Evolutionary conservation across 1,140 invertebrate genomes (phyloP).

Genomic region (Linepithema humile): DNA sequence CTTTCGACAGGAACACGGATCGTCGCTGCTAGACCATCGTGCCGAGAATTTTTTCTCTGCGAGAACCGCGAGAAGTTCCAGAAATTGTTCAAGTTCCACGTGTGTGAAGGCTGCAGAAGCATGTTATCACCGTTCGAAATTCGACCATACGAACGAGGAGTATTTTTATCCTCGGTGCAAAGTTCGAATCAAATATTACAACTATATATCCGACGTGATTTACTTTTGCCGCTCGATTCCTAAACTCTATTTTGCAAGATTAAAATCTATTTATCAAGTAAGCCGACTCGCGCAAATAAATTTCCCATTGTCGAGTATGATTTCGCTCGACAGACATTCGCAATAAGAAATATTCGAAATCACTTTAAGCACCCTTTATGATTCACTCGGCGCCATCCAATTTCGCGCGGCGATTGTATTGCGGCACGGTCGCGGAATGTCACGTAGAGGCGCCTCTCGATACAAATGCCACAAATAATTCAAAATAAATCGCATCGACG

Average conservation of each 20-base stretch:
- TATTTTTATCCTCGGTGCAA: neutral
- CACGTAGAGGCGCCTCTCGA: conserved; percentile 18
- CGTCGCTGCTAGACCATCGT: neutral
- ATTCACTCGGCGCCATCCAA: conserved; percentile 12
- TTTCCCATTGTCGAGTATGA: neutral
- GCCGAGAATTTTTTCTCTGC: neutral
- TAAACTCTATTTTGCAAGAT: too few species aligned
- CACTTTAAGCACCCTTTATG: neutral
- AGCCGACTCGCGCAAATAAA: neutral
- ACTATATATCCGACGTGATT: neutral
- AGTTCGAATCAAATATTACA: neutral
- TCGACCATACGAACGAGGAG: neutral
- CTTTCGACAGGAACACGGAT: neutral
- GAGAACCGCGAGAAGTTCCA: neutral
- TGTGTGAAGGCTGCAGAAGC: neutral
- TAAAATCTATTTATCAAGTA: neutral
- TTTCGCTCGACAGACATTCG: neutral
- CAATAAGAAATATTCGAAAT: neutral
- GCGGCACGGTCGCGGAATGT: neutral
- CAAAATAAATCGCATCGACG: conserved; percentile 48
- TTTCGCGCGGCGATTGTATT: conserved; percentile 9
- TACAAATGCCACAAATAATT: conserved; percentile 32
- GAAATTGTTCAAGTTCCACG: neutral
- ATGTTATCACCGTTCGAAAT: neutral
- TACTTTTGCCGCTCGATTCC: too few species aligned